Evolutionary conservation across 2,797 vertebrate species (phyloP).

Genomic region (Gephyroberyx darwinii): DNA sequence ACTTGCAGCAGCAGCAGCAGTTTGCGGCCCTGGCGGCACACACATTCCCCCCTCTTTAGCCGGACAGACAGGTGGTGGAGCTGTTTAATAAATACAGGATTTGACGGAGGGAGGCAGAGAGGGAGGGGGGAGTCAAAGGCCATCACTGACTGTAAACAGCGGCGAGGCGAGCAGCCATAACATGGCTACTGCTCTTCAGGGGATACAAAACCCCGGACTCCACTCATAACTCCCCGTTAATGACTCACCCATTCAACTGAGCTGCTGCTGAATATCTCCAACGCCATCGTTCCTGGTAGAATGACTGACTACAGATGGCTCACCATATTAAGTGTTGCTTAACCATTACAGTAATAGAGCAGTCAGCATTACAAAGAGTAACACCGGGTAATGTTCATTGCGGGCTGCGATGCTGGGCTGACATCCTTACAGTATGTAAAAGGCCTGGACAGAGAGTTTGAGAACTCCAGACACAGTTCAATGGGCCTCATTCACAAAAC

Average conservation of each 20-base stretch:
- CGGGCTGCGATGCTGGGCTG: no score
- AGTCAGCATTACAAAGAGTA: constrained; percentile 1
- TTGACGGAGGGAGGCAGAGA: constrained; percentile 57
- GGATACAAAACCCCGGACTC: constrained; percentile 34
- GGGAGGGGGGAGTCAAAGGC: constrained; percentile 60
- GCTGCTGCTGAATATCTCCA: constrained; percentile 17
- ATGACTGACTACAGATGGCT: constrained; percentile 30
- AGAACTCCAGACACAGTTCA: no score
- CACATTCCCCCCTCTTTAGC: constrained; percentile 61
- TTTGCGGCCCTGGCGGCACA: constrained; percentile 38
- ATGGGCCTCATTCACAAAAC: no score
- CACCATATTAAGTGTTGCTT: constrained; percentile 32
- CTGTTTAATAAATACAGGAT: constrained; percentile 80
- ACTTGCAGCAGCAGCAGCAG: constrained; percentile 40
- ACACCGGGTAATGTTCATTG: neutral
- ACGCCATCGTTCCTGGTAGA: constrained; percentile 31
- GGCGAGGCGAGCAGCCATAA: constrained; percentile 61
- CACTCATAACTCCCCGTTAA: constrained; percentile 58
- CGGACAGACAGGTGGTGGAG: constrained; percentile 74
- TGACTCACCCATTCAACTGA: constrained; percentile 53
- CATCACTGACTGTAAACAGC: constrained; percentile 70
- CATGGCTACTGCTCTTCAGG: constrained; percentile 65
- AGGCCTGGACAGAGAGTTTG: no score
- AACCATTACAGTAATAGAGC: neutral
- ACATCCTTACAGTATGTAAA: no score